Conservation (phyloP, 2,888 invertebrate genomes). For the Melinaea marsaeus region DNA sequence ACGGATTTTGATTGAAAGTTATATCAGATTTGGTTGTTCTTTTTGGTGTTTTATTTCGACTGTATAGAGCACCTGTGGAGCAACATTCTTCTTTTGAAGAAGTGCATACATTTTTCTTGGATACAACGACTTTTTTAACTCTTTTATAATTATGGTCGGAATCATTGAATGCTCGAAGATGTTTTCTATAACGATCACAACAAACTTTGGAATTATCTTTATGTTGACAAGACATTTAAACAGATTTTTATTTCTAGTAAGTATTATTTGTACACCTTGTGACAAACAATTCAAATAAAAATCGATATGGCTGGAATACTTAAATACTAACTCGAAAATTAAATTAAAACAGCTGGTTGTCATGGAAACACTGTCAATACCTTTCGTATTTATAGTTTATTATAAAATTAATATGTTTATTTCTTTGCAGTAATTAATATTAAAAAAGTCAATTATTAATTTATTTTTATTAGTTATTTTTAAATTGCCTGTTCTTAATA, state of each 20-base stretch:
- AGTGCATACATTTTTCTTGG: constrained; percentile 36
- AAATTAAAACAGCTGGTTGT: constrained; percentile 12
- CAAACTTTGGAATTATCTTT: constrained; percentile 20
- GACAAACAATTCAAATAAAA: no score
- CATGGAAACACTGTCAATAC: constrained; percentile 14
- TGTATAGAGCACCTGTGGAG: constrained; percentile 44
- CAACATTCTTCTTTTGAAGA: constrained; percentile 45
- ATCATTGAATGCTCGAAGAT: constrained; percentile 21
- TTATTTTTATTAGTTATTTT: no score
- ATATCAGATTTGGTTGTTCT: constrained; percentile 58
- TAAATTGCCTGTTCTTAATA: no score
- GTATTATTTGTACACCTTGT: not conserved
- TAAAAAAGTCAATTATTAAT: no score
- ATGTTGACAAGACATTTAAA: constrained; percentile 21
- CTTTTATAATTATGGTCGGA: constrained; percentile 30
- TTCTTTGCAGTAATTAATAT: no score
- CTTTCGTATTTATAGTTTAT: no score
- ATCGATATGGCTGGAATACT: no score
- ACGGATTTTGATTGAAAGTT: constrained; percentile 36
- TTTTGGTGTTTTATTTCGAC: constrained; percentile 36
- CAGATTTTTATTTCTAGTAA: not conserved
- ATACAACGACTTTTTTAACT: constrained; percentile 47
- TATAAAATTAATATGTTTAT: no score
- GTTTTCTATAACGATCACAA: constrained; percentile 34
- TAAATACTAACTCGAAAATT: no score